Evolutionary conservation across 2,888 invertebrate genomes (phyloP).

Genomic region (Aspidiotus rigidus): DNA sequence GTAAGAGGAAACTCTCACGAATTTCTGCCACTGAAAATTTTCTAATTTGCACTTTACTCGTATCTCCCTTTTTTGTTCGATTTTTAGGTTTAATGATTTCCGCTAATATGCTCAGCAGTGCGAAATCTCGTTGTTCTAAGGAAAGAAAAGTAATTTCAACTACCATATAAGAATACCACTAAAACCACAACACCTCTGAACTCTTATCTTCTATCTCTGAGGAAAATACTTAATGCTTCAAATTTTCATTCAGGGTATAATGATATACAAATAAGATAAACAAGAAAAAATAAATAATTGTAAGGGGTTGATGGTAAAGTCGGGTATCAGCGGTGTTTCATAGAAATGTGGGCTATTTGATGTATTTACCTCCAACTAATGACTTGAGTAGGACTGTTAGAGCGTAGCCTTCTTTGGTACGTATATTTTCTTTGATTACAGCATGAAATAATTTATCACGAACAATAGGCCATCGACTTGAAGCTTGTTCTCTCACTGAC

Average conservation of each 20-base stretch:
- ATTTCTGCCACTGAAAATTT: too few species aligned
- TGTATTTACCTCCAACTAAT: background rate
- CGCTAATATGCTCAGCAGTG: background rate
- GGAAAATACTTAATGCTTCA: background rate
- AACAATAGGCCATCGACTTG: too few species aligned
- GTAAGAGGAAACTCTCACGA: slow-evolving; percentile 1
- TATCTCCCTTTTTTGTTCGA: background rate
- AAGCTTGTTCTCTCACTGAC: too few species aligned
- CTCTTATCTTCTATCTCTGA: background rate
- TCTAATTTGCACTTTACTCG: background rate
- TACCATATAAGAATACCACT: background rate
- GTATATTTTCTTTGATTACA: too few species aligned
- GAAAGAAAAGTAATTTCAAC: background rate
- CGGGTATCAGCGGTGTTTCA: background rate
- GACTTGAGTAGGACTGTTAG: too few species aligned
- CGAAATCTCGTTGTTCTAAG: background rate
- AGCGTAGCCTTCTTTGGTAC: too few species aligned
- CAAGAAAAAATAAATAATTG: background rate
- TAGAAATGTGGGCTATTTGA: background rate
- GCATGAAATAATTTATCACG: too few species aligned
- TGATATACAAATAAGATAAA: background rate
- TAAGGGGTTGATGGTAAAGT: background rate
- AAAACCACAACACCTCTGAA: background rate
- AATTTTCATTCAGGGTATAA: background rate
- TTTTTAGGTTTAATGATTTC: background rate